Conservation (phyloP, 2,888 invertebrate genomes). For the Tenthredo livida region DNA sequence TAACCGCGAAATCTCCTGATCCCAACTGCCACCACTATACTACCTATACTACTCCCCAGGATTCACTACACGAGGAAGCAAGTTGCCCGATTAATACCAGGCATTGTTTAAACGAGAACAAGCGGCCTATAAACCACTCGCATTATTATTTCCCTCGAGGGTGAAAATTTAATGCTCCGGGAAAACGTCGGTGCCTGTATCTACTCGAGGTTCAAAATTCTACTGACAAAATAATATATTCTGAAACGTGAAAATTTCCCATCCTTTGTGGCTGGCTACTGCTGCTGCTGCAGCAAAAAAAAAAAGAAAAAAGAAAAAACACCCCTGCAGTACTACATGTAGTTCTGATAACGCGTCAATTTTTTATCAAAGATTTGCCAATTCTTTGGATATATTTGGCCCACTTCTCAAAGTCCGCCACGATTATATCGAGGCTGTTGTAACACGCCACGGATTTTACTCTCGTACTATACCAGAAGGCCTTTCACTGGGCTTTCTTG, state of each 20-base stretch:
- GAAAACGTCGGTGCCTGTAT: background rate
- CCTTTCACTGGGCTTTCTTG: background rate
- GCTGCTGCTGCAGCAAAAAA: too few species aligned
- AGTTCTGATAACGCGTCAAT: background rate
- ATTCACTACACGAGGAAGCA: constrained; percentile 35
- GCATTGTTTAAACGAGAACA: constrained; percentile 46
- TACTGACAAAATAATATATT: background rate
- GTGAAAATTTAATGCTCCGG: constrained; percentile 40
- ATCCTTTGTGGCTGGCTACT: too few species aligned
- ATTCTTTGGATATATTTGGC: background rate
- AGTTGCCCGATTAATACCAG: constrained; percentile 41
- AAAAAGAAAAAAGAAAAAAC: background rate
- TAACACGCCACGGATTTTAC: background rate
- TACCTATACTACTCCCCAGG: background rate
- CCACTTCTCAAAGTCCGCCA: background rate
- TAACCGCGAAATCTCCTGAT: constrained; percentile 20
- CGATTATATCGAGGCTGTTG: background rate
- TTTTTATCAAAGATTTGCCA: background rate
- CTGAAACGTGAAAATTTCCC: background rate
- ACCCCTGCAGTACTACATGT: background rate
- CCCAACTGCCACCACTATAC: constrained; percentile 20
- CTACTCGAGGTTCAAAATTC: background rate
- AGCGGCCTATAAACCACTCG: constrained; percentile 41
- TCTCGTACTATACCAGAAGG: background rate
- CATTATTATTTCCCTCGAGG: constrained; percentile 45